Percentiles rank a stretch among this genome's conserved stretches.
Evolutionary conservation across 2,797 vertebrate species (phyloP).

Genomic region (Gephyroberyx darwinii): DNA sequence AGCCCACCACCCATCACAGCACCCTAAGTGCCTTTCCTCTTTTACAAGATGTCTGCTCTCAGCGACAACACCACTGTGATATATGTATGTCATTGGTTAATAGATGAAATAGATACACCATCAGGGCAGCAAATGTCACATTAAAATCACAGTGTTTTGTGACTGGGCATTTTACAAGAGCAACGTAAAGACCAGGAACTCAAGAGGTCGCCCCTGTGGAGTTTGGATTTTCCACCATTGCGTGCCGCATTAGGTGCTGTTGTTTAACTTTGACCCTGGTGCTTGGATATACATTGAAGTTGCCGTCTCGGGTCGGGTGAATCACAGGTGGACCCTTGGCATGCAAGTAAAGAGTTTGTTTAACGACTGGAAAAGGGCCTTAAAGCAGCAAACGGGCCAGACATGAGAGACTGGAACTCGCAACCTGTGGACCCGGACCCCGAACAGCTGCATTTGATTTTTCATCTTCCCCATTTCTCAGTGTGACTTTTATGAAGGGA

Average conservation of each 20-base stretch:
- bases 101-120: conserved; percentile 53
- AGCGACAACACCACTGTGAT: conserved; percentile 20
- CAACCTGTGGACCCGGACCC: conserved; percentile 49
- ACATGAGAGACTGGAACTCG: conserved; percentile 51
- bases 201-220: conserved; percentile 3
- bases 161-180: conserved; percentile 50
- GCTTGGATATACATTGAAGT: conserved; percentile 48
- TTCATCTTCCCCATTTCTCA: conserved; percentile 62
- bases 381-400: conserved; percentile 51
- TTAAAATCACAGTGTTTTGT: conserved; percentile 34
- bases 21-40: conserved; percentile 12
- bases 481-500: conserved; percentile 54
- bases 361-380: conserved; percentile 59
- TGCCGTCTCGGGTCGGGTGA: conserved; percentile 43
- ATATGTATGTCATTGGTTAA: conserved; percentile 40
- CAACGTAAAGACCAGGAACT: conserved; percentile 22
- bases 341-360: conserved; percentile 60
- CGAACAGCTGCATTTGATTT: conserved; percentile 72
- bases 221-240: conserved; percentile 23
- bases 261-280: conserved; percentile 38
- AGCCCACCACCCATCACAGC: not conserved
- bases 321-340: conserved; percentile 64
- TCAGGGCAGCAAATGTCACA: conserved; percentile 41
- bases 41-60: conserved; percentile 26
- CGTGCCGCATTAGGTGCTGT: conserved; percentile 22